Conservation (phyloP, 1,140 invertebrate genomes). For the Caenorhabditis inopinata region DNA sequence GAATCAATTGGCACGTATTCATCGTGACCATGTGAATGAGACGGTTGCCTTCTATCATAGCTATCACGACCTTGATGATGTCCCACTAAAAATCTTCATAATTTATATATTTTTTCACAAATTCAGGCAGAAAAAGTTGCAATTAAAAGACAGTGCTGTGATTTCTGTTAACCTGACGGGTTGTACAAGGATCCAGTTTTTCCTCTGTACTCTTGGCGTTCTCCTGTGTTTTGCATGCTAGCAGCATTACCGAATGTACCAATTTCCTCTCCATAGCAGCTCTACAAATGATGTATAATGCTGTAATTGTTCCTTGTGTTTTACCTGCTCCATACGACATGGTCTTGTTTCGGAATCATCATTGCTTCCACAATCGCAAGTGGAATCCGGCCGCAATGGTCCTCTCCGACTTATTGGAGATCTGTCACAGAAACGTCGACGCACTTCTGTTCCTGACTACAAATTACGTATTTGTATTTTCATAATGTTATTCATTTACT, state of each 20-base stretch:
- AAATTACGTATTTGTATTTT: not conserved
- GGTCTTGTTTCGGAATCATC: slow-evolving; percentile 17
- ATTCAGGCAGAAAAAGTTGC: not conserved
- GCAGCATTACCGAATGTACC: not conserved
- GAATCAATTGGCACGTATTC: slow-evolving; percentile 38
- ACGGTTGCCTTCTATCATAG: not conserved
- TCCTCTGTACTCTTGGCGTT: not conserved
- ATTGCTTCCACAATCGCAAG: slow-evolving; percentile 10
- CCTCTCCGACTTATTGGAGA: not conserved
- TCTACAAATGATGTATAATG: not conserved
- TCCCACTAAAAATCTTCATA: too few species aligned
- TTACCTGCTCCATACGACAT: slow-evolving; percentile 32
- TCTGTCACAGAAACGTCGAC: slow-evolving; percentile 29
- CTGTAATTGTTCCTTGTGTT: not conserved
- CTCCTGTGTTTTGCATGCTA: not conserved
- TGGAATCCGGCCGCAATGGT: slow-evolving; percentile 13
- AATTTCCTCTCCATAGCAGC: not conserved
- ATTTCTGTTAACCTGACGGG: not conserved
- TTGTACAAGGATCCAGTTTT: not conserved
- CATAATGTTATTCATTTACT: not conserved
- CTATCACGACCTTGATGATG: not conserved
- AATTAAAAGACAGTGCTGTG: too few species aligned
- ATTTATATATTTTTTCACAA: too few species aligned
- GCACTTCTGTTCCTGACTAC: not conserved
- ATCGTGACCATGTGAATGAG: not conserved